Evolutionary conservation across 2,113 vertebrate species (phyloP), one percentile per base, ranked within the genome.

Genomic region (Felis chaus): DNA sequence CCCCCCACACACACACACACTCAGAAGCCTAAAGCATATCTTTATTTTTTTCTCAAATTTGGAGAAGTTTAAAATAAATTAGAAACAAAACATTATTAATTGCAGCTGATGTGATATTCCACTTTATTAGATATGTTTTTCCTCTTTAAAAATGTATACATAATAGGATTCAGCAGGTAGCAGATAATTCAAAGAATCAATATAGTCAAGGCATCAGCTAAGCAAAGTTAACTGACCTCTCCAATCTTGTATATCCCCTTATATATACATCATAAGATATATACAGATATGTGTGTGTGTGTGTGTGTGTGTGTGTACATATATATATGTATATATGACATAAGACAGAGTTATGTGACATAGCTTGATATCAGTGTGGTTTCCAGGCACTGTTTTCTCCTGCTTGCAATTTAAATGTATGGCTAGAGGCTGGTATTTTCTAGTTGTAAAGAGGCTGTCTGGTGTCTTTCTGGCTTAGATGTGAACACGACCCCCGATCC

Each of bases 41-140:
- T 83, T 1, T 45, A 23, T 57, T 25, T 95, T 93, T 93, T 88
- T 89, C 91, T 10, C 25, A 87, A 79, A 83, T 91, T 91, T 68
- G 21, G 31, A 85, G 16, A 78, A 23, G 31, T 76, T 81, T 61
- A 71, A 90, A 81, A 45, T 82, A 63, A 68, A 33, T 69, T 57
- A 92, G 31, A 39, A 94, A 91, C 9, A 13, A 95, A 88, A 15
- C 14, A 39, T 65, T 23, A 85, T 71, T 97, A 61, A 87, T 48
- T 91, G 25, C 13, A 82, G 2, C 45, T 78, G 29, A 78, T 33
- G 11, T n/a, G 15, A 27, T 39, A n/a, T 48, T 92, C 2, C 2
- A 61, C 15, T 50, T 73, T 65, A 79, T 81, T 82, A 79, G 25
- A 39, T n/a, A 18, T 0, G 31, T 53, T 89, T 89, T 85, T 16